phyloP scores from a whole-genome alignment of 2,797 vertebrate genomes.

The Cetoscarus ocellatus region DNA sequence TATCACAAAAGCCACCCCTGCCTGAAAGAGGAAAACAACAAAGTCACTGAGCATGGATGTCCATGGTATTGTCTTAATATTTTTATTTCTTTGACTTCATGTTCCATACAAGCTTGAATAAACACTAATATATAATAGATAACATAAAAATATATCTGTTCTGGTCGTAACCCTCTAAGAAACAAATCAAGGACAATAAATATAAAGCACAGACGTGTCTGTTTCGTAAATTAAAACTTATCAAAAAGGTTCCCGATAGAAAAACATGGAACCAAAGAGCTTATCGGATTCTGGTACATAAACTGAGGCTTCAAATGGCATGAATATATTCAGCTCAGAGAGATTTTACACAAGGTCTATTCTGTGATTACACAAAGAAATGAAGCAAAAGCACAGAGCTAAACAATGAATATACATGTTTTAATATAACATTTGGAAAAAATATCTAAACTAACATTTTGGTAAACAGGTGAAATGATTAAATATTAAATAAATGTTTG shows the following conservation, averaged over 20 bases:
- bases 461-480: slow-evolving; percentile 52
- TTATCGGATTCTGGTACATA: slow-evolving; percentile 71
- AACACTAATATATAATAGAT: slow-evolving; percentile 48
- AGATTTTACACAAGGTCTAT: slow-evolving; percentile 38
- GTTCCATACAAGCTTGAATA: slow-evolving; percentile 30
- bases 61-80: slow-evolving; percentile 43
- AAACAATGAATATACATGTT: no score
- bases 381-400: no score
- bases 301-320: slow-evolving; percentile 64
- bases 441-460: slow-evolving; percentile 51
- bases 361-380: no score
- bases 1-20: no score
- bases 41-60: slow-evolving; percentile 16
- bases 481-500: slow-evolving; percentile 65
- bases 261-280: slow-evolving; percentile 62
- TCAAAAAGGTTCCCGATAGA: slow-evolving; percentile 55
- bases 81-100: slow-evolving; percentile 66
- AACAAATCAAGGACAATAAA: slow-evolving; percentile 74
- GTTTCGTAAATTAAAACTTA: slow-evolving; percentile 54
- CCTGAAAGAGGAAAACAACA: not conserved
- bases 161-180: slow-evolving; percentile 29
- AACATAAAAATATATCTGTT: slow-evolving; percentile 47
- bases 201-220: slow-evolving; percentile 68
- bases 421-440: slow-evolving; percentile 45
- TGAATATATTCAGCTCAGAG: slow-evolving; percentile 51